These are phyloP conservation scores for Sander lucioperca DNA, from an alignment of 2,113 vertebrate species.

Conservation along the genomic window DNA sequence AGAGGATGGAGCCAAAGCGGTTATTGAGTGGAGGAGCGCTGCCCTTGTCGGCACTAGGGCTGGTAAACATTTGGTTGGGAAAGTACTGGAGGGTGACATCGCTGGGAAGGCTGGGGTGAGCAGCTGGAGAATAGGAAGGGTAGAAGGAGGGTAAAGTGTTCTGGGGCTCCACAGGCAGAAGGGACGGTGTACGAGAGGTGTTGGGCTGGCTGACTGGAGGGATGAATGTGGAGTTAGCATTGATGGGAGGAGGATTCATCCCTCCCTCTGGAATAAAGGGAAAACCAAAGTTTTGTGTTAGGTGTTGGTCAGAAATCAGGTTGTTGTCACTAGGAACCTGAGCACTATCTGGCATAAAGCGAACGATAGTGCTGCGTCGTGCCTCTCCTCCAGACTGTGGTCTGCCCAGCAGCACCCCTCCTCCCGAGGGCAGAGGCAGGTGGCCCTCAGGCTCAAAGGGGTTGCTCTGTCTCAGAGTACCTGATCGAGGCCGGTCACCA, in stretches of 20 bases:
- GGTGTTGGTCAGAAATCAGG: slow-evolving; percentile 90
- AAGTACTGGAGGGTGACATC: slow-evolving; percentile 98
- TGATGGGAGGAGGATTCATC: slow-evolving; percentile 95
- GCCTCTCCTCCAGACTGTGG: slow-evolving; percentile 88
- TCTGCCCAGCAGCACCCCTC: slow-evolving; percentile 92
- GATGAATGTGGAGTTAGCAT: slow-evolving; percentile 95
- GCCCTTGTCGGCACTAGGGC: slow-evolving; percentile 92
- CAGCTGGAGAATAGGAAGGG: slow-evolving; percentile 96
- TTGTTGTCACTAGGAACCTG: slow-evolving; percentile 93
- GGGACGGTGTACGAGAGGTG: slow-evolving; percentile 91
- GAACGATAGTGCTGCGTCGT: slow-evolving; percentile 92
- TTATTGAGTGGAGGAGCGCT: slow-evolving; percentile 92
- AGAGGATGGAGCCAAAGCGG: slow-evolving; percentile 98
- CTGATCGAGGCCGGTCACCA: slow-evolving; percentile 90
- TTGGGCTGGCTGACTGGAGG: slow-evolving; percentile 93
- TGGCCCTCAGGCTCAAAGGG: slow-evolving; percentile 93
- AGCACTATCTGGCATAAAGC: slow-evolving; percentile 93
- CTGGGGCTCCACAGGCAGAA: slow-evolving; percentile 95
- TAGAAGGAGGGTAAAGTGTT: slow-evolving; percentile 97
- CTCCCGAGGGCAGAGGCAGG: slow-evolving; percentile 87
- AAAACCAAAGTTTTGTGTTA: slow-evolving; percentile 97
- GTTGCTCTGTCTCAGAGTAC: slow-evolving; percentile 89
- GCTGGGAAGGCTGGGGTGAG: slow-evolving; percentile 94
- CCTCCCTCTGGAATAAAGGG: slow-evolving; percentile 94
- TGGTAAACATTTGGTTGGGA: slow-evolving; percentile 98